Evolutionary conservation across 2,888 invertebrate species (phyloP).

Genomic region (Trilocha varians): DNA sequence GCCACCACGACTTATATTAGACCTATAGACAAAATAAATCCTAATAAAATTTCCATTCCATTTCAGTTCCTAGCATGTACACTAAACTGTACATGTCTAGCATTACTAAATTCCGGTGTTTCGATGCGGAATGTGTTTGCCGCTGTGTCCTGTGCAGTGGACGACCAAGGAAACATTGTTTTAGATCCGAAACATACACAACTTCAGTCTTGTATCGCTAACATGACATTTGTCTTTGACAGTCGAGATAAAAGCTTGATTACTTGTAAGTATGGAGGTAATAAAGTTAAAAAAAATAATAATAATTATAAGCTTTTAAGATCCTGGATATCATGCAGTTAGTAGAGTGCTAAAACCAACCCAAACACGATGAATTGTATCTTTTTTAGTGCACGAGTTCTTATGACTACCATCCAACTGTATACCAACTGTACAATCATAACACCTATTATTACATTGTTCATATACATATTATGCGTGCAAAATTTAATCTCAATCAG

Average conservation of each 20-base stretch:
- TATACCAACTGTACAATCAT: background rate
- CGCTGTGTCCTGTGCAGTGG: slow-evolving; percentile 82
- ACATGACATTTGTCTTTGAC: slow-evolving; percentile 84
- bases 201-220: slow-evolving; percentile 70
- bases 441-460: too few relatives aligned
- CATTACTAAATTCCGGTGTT: slow-evolving; percentile 87
- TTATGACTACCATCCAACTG: too few relatives aligned
- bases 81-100: slow-evolving; percentile 87
- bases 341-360: too few relatives aligned
- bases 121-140: slow-evolving; percentile 87
- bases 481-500: too few relatives aligned
- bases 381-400: too few relatives aligned
- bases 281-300: too few relatives aligned
- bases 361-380: too few relatives aligned
- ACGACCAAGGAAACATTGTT: slow-evolving; percentile 71
- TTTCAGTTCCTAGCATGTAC: slow-evolving; percentile 83
- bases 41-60: slow-evolving; percentile 8
- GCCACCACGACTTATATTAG: too few relatives aligned
- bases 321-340: too few relatives aligned
- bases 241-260: slow-evolving; percentile 51
- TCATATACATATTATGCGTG: too few relatives aligned
- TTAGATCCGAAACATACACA: slow-evolving; percentile 75
- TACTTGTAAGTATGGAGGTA: slow-evolving; percentile 44
- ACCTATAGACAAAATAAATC: too few relatives aligned
- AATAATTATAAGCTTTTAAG: too few relatives aligned